Evolutionary conservation across 2,888 invertebrate genomes (phyloP), one percentile per base, ranked within the genome.

Genomic region (Ellobium chinense): DNA sequence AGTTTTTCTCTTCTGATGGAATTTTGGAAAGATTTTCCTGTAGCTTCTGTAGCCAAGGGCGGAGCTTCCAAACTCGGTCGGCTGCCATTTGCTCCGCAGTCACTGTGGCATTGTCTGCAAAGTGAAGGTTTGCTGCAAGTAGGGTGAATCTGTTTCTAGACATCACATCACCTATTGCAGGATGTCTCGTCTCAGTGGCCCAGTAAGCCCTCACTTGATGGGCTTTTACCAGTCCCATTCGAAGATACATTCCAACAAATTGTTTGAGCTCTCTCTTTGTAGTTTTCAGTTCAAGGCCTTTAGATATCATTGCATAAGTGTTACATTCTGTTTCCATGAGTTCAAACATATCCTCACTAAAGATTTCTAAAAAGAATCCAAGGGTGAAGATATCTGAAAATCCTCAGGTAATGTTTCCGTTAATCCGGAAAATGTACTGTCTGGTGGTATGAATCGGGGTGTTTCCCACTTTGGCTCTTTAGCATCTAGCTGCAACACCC

Each of bases 1-100:
- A 82, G 66, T 83, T 66, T 39, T 85, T 69, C 75, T 91, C 90
- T 80, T 90, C 88, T 37, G 86, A 84, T 78, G 87, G 85, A 62
- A 89, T 78, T 78, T 83, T 85, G 54, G 62, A 7, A 36, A 56
- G 85, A 83, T 75, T 87, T 69, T 4, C 21, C 24, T 24, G 27
- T 7, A 34, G 69, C 18, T 36, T n/a, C 85, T 29, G 75, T 24
- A 80, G 54, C 62, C 79, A 79, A 21, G 82, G 83, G 2, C 80
- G 37, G 14, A 83, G n/a, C 69, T 84, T 84, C 77, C 79, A 79
- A n/a, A 86, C 18, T 46, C 75, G 80, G 58, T 72, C 77, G 7
- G 46, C 46, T 46, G 46, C 18, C 46, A 7, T 46, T 18, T 46
- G 9, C 7, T 46, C 46, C 46, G 7, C 46, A 46, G 46, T 12